These are phyloP conservation scores for Morpho achilles DNA, from an alignment of 2,888 invertebrate species.

Conservation along the genomic window DNA sequence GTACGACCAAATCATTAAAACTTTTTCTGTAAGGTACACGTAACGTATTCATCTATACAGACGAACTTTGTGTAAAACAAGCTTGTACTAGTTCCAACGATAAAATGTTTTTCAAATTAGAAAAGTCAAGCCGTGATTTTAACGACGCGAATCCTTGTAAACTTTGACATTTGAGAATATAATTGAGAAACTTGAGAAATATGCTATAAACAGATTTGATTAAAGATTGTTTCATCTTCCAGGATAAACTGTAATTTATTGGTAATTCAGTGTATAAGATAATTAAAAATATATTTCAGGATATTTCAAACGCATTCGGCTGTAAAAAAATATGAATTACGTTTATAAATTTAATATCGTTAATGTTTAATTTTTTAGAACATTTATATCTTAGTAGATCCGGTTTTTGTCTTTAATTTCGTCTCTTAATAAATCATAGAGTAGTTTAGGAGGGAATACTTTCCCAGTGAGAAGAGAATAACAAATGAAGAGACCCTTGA, in stretches of 20 bases:
- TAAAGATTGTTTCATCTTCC: constrained; percentile 4
- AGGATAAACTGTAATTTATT: constrained; percentile 1
- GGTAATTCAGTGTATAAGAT: not conserved
- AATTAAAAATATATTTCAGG: not conserved
- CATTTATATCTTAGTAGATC: too few relatives aligned
- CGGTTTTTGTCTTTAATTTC: too few relatives aligned
- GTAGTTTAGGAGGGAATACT: too few relatives aligned
- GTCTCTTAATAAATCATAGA: too few relatives aligned
- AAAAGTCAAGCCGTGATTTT: constrained; percentile 7
- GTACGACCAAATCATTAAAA: constrained; percentile 23
- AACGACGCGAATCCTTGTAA: constrained; percentile 10
- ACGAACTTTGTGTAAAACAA: constrained; percentile 1
- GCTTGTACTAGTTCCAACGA: constrained; percentile 4
- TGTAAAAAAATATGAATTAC: too few relatives aligned
- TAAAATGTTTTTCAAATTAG: constrained; percentile 7
- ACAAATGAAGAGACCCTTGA: too few relatives aligned
- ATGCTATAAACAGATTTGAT: constrained; percentile 6
- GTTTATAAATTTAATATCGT: too few relatives aligned
- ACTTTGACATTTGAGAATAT: constrained; percentile 15
- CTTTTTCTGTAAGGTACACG: constrained; percentile 16
- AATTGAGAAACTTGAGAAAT: constrained; percentile 4
- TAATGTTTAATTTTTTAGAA: too few relatives aligned
- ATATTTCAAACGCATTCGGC: too few relatives aligned
- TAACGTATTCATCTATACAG: constrained; percentile 5
- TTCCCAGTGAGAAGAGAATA: too few relatives aligned